A percentile compares a stretch with the other conserved stretches of the same genome.
phyloP scores from a whole-genome alignment of 1,140 invertebrate genomes.

The Caerostris extrusa region DNA sequence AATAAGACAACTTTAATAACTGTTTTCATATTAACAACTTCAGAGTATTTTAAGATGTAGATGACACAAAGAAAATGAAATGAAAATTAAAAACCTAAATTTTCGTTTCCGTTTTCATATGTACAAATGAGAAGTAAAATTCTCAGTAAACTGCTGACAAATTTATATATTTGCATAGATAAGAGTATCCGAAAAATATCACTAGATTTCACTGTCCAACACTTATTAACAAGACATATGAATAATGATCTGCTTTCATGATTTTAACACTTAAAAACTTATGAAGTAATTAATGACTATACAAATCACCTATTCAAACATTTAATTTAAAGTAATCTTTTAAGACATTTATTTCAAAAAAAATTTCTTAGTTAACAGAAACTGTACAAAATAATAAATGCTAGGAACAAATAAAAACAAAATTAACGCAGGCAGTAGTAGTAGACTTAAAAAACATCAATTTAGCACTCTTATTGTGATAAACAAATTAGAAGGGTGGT shows the following conservation, averaged over 20 bases:
- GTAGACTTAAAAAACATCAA: not conserved
- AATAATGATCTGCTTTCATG: slow-evolving; percentile 12
- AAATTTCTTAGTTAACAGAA: not conserved
- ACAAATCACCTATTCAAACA: not conserved
- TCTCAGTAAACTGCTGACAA: not conserved
- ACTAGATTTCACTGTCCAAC: slow-evolving; percentile 12
- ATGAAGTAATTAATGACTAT: slow-evolving; percentile 27
- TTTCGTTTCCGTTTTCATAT: not conserved
- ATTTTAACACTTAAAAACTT: slow-evolving; percentile 33
- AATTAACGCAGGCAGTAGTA: not conserved
- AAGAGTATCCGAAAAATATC: slow-evolving; percentile 4
- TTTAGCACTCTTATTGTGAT: no score
- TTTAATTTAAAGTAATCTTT: not conserved
- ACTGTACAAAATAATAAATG: slow-evolving; percentile 19
- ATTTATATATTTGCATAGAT: slow-evolving; percentile 1
- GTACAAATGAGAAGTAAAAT: slow-evolving; percentile 3
- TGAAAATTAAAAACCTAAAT: slow-evolving; percentile 28
- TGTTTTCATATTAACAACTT: slow-evolving; percentile 11
- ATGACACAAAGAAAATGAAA: slow-evolving; percentile 30
- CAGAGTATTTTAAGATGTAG: not conserved
- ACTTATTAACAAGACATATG: slow-evolving; percentile 24
- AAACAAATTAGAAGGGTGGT: no score
- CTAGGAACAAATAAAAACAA: not conserved
- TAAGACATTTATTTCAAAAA: not conserved
- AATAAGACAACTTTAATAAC: slow-evolving; percentile 23